A percentile compares a stretch with the other conserved stretches of the same genome.
Conservation (phyloP, 2,113 vertebrate species). For the Cryptoleucopteryx plumbea region DNA sequence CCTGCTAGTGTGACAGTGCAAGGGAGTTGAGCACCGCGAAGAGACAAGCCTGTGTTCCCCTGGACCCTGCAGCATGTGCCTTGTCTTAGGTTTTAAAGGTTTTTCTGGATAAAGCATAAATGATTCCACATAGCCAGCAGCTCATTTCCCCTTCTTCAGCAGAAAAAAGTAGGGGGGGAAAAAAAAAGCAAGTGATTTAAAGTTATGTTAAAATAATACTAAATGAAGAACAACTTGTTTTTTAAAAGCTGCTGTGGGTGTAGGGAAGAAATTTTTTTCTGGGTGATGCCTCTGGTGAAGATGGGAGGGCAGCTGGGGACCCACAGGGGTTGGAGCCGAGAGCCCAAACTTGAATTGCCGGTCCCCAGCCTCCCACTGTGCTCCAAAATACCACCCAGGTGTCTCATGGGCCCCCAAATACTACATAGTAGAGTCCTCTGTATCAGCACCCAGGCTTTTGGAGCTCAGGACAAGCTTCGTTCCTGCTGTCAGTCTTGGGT, state of each 20-base stretch:
- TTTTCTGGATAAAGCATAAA: slow-evolving; percentile 19
- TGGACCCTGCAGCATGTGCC: not conserved
- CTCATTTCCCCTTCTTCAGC: not conserved
- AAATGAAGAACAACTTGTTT: not conserved
- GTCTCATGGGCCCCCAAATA: not conserved
- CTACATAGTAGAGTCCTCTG: accelerated
- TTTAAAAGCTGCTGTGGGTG: not conserved
- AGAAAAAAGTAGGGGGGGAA: not conserved
- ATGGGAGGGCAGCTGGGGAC: not conserved
- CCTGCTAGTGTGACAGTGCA: not conserved
- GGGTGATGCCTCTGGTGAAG: not conserved
- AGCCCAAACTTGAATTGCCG: not conserved
- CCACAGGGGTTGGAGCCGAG: not conserved
- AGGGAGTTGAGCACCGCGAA: not conserved
- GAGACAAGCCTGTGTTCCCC: not conserved
- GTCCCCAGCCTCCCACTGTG: not conserved
- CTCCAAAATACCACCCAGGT: not conserved
- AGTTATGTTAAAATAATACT: not conserved
- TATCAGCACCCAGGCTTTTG: not conserved
- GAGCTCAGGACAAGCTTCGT: not conserved
- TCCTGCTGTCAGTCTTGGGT: not conserved
- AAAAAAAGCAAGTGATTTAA: not conserved
- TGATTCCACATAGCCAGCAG: not conserved
- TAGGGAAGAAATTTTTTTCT: not conserved
- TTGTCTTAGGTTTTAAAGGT: not conserved